A percentile compares a stretch with the other conserved stretches of the same genome.
phyloP scores from a whole-genome alignment of 2,113 vertebrate species.

The Pterocles burchelli region DNA sequence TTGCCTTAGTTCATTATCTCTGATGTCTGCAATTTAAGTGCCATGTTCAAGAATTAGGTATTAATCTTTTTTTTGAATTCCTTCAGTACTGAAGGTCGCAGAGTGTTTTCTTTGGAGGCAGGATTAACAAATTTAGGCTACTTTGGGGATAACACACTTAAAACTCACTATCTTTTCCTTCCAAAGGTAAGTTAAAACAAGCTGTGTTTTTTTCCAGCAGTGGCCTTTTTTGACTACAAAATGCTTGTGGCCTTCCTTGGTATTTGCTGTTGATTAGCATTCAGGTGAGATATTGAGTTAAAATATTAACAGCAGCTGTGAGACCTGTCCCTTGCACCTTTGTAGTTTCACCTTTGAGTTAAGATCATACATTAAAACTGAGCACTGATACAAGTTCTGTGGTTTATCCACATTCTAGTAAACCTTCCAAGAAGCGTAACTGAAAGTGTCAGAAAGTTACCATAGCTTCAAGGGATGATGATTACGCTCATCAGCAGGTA shows the following conservation, averaged over 20 bases:
- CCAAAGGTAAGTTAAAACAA: not conserved
- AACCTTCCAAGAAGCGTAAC: not conserved
- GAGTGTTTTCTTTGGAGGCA: not conserved
- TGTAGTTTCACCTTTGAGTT: not conserved
- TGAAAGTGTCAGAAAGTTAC: not conserved
- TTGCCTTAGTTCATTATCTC: slow-evolving; percentile 69
- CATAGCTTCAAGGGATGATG: not conserved
- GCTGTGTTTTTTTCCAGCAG: not conserved
- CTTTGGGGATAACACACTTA: not conserved
- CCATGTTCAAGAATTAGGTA: slow-evolving; percentile 35
- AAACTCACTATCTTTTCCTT: not conserved
- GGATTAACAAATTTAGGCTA: not conserved
- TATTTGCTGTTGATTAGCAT: not conserved
- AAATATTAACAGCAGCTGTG: not conserved
- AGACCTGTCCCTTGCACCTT: not conserved
- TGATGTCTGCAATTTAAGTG: slow-evolving; percentile 65
- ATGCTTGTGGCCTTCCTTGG: not conserved
- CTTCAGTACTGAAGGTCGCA: slow-evolving; percentile 38
- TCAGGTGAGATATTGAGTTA: not conserved
- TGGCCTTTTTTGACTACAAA: not conserved
- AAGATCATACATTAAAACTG: not conserved
- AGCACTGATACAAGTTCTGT: not conserved
- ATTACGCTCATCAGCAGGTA: fast-evolving
- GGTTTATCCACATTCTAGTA: not conserved
- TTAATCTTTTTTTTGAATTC: slow-evolving; percentile 48